A percentile compares a stretch with the other conserved stretches of the same genome.
Evolutionary conservation across 2,113 vertebrate species (phyloP).

Genomic region (Cisticola juncidis): DNA sequence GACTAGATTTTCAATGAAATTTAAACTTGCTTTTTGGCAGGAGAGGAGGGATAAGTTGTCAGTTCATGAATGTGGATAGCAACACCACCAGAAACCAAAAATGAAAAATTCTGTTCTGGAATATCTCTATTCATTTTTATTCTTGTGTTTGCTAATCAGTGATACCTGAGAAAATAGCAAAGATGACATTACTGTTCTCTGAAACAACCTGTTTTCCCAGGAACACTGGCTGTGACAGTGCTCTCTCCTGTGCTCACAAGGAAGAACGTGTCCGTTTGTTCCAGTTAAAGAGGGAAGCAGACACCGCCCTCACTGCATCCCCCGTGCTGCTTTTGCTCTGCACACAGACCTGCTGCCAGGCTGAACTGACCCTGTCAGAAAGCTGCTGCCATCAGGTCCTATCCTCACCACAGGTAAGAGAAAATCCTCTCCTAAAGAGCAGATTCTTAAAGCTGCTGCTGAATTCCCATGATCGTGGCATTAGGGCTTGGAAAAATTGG

Average conservation of each 20-base stretch:
- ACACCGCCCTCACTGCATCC: background rate
- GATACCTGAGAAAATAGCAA: background rate
- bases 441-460: background rate
- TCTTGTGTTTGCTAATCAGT: background rate
- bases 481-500: background rate
- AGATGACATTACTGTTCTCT: background rate
- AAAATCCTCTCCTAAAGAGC: background rate
- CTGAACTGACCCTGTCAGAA: background rate
- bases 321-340: accelerated
- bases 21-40: background rate
- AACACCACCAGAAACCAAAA: background rate
- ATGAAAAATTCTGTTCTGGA: background rate
- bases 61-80: background rate
- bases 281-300: background rate
- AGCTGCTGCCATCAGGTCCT: accelerated
- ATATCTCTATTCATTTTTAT: background rate
- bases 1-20: background rate
- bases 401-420: background rate
- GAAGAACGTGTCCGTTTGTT: background rate
- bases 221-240: background rate
- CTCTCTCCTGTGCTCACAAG: background rate
- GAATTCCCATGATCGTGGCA: background rate
- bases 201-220: background rate
- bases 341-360: background rate
- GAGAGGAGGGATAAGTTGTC: background rate